These are phyloP conservation scores for Brienomyrus brachyistius DNA, from an alignment of 2,113 vertebrate species.

Conservation along the genomic window DNA sequence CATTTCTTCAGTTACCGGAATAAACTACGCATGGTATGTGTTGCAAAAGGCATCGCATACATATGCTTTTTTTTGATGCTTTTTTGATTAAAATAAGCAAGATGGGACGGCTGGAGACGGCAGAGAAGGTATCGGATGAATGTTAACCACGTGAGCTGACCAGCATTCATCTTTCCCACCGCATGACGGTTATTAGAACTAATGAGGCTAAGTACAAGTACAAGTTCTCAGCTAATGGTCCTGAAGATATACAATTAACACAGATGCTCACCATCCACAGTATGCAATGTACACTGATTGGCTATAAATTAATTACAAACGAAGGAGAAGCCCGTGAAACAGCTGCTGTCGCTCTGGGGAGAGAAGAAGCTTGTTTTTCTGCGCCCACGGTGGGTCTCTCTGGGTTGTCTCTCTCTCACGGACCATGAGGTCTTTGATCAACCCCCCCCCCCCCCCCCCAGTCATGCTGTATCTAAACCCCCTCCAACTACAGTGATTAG, in stretches of 20 bases:
- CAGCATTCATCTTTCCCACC: not conserved
- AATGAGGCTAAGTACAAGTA: not conserved
- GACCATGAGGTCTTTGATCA: not conserved
- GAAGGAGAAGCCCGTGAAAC: not conserved
- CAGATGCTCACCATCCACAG: not conserved
- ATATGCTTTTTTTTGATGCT: not conserved
- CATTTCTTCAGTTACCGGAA: not conserved
- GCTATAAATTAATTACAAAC: slow-evolving; percentile 2
- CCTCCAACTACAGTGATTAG: not conserved
- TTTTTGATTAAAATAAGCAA: not conserved
- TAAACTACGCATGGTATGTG: not conserved
- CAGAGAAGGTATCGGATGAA: not conserved
- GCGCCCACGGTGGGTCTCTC: not conserved
- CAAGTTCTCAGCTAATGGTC: slow-evolving; percentile 8
- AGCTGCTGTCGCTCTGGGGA: not conserved
- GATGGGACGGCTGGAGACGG: not conserved
- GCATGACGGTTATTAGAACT: not conserved
- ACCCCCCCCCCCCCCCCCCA: not conserved
- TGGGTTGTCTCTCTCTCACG: not conserved
- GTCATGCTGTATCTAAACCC: not conserved
- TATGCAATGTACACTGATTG: not conserved
- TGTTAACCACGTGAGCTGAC: not conserved
- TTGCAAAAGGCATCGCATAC: not conserved
- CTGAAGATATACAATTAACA: slow-evolving; percentile 7
- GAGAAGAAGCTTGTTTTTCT: not conserved